phyloP scores from a whole-genome alignment of 2,797 vertebrate genomes.

The Sebastiscus tertius region DNA sequence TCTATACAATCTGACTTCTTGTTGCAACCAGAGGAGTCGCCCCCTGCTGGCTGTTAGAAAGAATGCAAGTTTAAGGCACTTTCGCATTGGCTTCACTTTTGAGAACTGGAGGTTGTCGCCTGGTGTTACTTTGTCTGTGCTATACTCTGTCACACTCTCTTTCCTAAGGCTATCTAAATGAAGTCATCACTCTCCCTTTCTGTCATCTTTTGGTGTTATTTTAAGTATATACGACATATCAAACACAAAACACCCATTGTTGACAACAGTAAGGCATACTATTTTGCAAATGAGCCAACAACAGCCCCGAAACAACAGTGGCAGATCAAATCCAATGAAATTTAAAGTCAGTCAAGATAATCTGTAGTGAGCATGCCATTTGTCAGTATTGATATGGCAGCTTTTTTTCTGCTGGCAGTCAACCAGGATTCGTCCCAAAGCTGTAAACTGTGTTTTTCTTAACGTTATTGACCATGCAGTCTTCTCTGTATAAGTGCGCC shows the following conservation, averaged over 20 bases:
- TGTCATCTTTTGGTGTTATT: not conserved
- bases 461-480: not conserved
- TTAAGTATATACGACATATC: not conserved
- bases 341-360: slow-evolving; percentile 28
- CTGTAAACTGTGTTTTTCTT: slow-evolving; percentile 1
- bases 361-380: not conserved
- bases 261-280: not conserved
- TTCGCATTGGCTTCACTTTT: too few relatives aligned
- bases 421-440: not conserved
- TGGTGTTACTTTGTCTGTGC: not conserved
- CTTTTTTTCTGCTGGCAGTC: not conserved
- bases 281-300: not conserved
- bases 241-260: not conserved
- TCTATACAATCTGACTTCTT: not conserved
- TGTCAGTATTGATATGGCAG: slow-evolving; percentile 10
- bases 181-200: not conserved
- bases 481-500: not conserved
- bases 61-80: not conserved
- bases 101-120: too few relatives aligned
- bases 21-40: not conserved
- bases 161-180: not conserved
- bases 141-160: not conserved
- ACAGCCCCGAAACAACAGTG: not conserved
- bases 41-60: not conserved
- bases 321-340: slow-evolving; percentile 10